phyloP scores from a whole-genome alignment of 2,113 vertebrate species.

The Pituophis catenifer region DNA sequence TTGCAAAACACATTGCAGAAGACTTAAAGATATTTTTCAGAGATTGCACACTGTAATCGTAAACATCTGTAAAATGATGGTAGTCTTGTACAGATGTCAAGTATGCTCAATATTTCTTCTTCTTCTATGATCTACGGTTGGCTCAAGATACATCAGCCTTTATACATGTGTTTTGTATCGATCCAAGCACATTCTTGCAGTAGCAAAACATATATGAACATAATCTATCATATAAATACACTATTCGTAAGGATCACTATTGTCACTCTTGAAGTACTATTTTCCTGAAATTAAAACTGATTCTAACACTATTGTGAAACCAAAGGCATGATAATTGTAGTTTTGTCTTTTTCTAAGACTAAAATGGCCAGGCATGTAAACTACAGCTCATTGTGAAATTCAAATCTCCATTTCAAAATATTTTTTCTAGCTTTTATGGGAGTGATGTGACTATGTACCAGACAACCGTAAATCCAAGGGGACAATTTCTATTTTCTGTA shows the following conservation, averaged over 20 bases:
- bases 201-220: neutral
- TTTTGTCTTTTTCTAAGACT: conserved; percentile 26
- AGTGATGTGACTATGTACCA: neutral
- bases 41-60: neutral
- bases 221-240: neutral
- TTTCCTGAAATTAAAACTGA: neutral
- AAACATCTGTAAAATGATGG: conserved; percentile 15
- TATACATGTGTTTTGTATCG: neutral
- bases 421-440: conserved; percentile 28
- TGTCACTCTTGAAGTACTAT: neutral
- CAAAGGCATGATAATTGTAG: neutral
- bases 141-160: neutral
- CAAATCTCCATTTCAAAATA: neutral
- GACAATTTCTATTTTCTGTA: conserved; percentile 21
- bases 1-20: neutral
- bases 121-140: neutral
- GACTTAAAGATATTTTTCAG: neutral
- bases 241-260: neutral
- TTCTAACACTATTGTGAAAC: conserved; percentile 15
- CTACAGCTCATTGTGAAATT: conserved; percentile 20
- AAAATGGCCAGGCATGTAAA: neutral
- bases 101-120: neutral
- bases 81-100: conserved; percentile 7
- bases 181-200: neutral
- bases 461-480: neutral